Evolutionary conservation across 2,888 invertebrate genomes (phyloP).

Genomic region (Muscina levida): DNA sequence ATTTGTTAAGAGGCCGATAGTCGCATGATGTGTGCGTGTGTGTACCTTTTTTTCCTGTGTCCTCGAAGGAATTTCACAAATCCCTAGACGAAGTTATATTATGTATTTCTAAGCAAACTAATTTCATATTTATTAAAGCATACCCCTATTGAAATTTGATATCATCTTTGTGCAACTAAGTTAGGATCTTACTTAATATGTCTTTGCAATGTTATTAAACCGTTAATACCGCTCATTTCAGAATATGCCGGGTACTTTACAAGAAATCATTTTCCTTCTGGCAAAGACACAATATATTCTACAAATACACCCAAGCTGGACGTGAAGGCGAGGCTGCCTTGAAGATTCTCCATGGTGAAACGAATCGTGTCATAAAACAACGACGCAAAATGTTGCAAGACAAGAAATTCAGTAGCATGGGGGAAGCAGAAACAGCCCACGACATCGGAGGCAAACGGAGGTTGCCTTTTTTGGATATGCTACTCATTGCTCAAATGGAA

Average conservation of each 20-base stretch:
- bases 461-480: slow-evolving; percentile 80
- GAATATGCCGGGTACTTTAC: slow-evolving; percentile 75
- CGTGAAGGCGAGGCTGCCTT: slow-evolving; percentile 69
- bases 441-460: slow-evolving; percentile 75
- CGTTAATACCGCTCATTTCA: slow-evolving; percentile 55
- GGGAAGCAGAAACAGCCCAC: slow-evolving; percentile 67
- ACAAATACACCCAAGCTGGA: slow-evolving; percentile 68
- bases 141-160: too few relatives aligned
- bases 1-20: too few relatives aligned
- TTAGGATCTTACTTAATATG: too few relatives aligned
- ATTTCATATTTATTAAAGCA: too few relatives aligned
- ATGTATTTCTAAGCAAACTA: too few relatives aligned
- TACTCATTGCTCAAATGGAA: slow-evolving; percentile 80
- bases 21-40: too few relatives aligned
- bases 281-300: slow-evolving; percentile 74
- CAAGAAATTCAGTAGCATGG: slow-evolving; percentile 66
- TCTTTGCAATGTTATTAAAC: not conserved
- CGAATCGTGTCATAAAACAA: slow-evolving; percentile 74
- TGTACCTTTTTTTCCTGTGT: too few relatives aligned
- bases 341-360: slow-evolving; percentile 75
- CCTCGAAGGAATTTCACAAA: too few relatives aligned
- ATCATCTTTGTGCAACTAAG: too few relatives aligned
- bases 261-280: slow-evolving; percentile 76
- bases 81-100: too few relatives aligned
- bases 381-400: slow-evolving; percentile 72